Percentiles rank a stretch among this genome's conserved stretches.
Conservation (phyloP, 2,797 vertebrate genomes). For the Monodelphis domestica region DNA sequence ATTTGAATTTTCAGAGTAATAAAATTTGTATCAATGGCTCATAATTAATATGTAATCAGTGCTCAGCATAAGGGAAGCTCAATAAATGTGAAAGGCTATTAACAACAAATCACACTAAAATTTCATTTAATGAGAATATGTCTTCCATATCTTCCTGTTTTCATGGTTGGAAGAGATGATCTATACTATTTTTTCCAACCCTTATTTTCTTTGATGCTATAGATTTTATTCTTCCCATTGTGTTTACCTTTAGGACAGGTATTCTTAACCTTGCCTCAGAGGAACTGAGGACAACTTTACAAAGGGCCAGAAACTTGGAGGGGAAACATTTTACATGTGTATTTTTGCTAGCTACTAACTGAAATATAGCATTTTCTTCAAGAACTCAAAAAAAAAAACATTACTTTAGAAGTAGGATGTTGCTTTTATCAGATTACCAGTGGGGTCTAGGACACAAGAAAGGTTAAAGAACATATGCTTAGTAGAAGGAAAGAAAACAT, state of each 20-base stretch:
- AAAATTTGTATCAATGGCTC: not conserved
- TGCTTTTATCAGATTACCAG: not conserved
- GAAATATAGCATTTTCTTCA: not conserved
- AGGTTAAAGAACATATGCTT: not conserved
- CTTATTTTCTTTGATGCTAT: not conserved
- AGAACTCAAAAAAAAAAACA: not conserved
- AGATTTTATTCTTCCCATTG: not conserved
- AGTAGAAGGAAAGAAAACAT: not conserved
- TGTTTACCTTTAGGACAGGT: not conserved
- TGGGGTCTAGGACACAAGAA: not conserved
- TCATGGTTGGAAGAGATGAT: not conserved
- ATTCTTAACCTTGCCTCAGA: not conserved
- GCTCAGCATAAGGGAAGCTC: not conserved
- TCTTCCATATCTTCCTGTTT: not conserved
- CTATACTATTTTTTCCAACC: not conserved
- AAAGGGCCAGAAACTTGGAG: not conserved
- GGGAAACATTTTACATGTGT: not conserved
- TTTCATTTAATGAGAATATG: not conserved
- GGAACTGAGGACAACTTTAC: not conserved
- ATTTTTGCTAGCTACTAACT: not conserved
- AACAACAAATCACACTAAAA: not conserved
- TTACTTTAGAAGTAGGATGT: not conserved
- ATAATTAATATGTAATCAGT: constrained; percentile 6
- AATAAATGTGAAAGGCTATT: not conserved
- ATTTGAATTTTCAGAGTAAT: constrained; percentile 2